Evolutionary conservation across 2,797 vertebrate genomes (phyloP), one percentile per base, ranked within the genome.

Genomic region (Melanotaenia nigrans): DNA sequence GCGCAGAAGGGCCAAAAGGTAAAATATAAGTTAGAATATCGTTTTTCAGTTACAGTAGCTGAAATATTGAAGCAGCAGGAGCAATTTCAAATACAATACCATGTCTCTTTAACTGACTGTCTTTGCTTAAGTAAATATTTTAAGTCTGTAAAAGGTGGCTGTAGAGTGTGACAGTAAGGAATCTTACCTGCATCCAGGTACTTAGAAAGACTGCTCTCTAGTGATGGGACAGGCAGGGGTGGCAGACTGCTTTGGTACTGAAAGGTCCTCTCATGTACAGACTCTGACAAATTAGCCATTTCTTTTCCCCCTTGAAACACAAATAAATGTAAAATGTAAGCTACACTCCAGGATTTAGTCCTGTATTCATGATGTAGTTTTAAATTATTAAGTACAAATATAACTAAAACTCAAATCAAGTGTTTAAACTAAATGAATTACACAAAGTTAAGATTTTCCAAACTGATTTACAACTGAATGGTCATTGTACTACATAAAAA

Each of bases 141-240:
- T n/a, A 22, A n/a, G 45, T 47, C 16, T 45, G 7, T 49, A 22
- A 49, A 49, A 49, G n/a, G 45, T 20, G 1, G 20, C 45, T 47
- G 45, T 22, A 49, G 13, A 40, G 22, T 3, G 53, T 36, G 25
- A 36, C 13, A 36, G 36, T 1, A 2, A 12, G 30, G 10, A 22
- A 13, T 71, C 74, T 79, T 88, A 99, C 98, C 98, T 94, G 97
- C 86, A 24, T 97, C 94, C 63, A 99, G 93, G 77, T 99, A 99
- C 89, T 98, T 99, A 47, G 85, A 90, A 33, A 99, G 91, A 66
- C 96, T 96, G 47, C 92, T 94, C 76, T 95, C 93, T 36, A 99
- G 94, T 5, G 91, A 68, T 3, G 98, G 97, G 9, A 99, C 95
- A 0, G 98, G 98, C 65, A 99, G 80, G 0, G 96, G 79, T 14